Base-by-base conservation (phyloP, 2,888 invertebrate species). In the Callinectes sapidus region DNA sequence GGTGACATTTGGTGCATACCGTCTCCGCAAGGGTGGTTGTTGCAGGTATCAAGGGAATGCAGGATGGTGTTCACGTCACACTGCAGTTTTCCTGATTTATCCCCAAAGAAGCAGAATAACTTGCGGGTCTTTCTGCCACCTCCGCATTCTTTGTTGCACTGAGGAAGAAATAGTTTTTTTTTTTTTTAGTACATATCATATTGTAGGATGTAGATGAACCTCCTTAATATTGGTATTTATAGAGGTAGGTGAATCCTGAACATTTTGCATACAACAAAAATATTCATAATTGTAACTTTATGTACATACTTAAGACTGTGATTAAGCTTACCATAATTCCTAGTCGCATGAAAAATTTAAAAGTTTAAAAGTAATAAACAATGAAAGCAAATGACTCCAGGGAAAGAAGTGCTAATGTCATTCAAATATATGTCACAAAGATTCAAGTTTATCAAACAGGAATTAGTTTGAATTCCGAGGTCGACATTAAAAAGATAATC, bases 71-170 rank as follows among this genome's bases (percentile, higher is more conserved):
- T 89, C 32, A 89, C 87, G 55, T 94, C 93, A 95, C 98, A 99
- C 95, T 95, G 89, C 16, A 85, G 95, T 5, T 93, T 89, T 0
- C 97, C 97, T 16, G 96, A 96, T 91, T 96, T 96, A 94, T 97
- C 96, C 94, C 97, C 97, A 91, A 97, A 96, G 95, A 98, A 96
- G 95, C 99, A 99, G 95, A 98, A 96, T 1, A 98, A 97, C 95
- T 97, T 97, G 5, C 98, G 97, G 13, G 96, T 96, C 95, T 97
- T 97, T 92, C 96, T 96, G 0, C 99, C 99, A 8, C 98, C 98
- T 0, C 97, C 98, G 95, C 99, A 99, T 89, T 96, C 96, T 95
- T 97, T 97, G 16, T 97, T 97, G 95, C 98, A 98, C 97, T 94
- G 91, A 95, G 95, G 94, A 88, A 89, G 55, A 71, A 54, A 71